Percentiles rank a stretch among this genome's conserved stretches.
Conservation (phyloP, 2,797 vertebrate species). For the Salarias fasciatus region DNA sequence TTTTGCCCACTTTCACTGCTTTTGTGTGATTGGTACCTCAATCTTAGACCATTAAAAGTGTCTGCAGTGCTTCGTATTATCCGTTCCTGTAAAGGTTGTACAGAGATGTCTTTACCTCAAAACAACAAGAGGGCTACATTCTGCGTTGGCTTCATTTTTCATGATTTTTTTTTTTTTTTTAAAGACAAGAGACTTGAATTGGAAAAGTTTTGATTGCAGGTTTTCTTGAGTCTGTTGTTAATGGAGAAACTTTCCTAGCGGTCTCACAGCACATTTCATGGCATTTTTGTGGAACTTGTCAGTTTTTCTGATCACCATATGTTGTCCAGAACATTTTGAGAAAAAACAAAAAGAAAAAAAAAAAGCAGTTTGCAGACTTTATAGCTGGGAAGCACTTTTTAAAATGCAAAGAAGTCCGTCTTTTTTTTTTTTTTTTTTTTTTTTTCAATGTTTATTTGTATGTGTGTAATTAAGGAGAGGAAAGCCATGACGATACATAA, state of each 20-base stretch:
- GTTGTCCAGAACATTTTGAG: constrained; percentile 15
- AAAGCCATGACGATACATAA: constrained; percentile 35
- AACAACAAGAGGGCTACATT: constrained; percentile 54
- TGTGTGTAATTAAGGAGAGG: constrained; percentile 1
- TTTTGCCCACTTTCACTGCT: constrained; percentile 40
- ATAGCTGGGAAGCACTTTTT: constrained; percentile 43
- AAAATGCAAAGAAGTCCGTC: not conserved
- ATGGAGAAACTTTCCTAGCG: constrained; percentile 36
- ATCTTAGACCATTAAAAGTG: constrained; percentile 18
- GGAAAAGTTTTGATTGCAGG: constrained; percentile 24
- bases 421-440: not conserved
- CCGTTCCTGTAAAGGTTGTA: constrained; percentile 20
- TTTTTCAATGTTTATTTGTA: no score
- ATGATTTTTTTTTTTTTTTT: constrained; percentile 40
- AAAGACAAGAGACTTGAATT: constrained; percentile 38
- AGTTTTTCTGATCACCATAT: not conserved
- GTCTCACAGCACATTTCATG: constrained; percentile 44
- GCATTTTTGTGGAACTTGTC: not conserved
- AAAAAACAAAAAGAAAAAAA: no score
- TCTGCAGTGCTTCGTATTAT: constrained; percentile 31
- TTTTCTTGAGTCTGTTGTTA: constrained; percentile 13
- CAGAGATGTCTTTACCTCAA: constrained; percentile 50
- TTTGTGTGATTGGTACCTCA: constrained; percentile 26
- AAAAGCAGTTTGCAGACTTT: constrained; percentile 1
- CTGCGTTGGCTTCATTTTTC: constrained; percentile 43